Conservation (phyloP, 2,797 vertebrate species). For the Anas georgica region DNA sequence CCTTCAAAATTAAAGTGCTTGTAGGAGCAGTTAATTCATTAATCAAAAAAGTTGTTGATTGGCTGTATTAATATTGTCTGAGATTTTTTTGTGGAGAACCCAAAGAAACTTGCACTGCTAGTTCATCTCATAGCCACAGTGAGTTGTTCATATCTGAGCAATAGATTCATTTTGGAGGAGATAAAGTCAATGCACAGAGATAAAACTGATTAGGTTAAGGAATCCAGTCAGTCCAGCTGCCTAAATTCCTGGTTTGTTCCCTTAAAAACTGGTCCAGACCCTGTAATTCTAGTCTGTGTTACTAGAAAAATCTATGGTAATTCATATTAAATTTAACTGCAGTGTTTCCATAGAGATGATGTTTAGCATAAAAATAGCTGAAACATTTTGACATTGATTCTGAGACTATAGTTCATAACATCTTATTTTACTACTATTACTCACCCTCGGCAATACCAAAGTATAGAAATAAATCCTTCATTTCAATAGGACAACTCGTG, state of each 20-base stretch:
- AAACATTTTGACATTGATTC: conserved; percentile 39
- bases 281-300: background rate
- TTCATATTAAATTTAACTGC: conserved; percentile 12
- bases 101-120: background rate
- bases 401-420: background rate
- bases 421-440: background rate
- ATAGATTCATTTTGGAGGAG: background rate
- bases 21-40: background rate
- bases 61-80: background rate
- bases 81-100: background rate
- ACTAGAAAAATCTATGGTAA: background rate
- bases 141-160: background rate
- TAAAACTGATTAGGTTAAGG: background rate
- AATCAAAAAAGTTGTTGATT: background rate
- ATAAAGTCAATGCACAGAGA: background rate
- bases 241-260: background rate
- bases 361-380: conserved; percentile 55
- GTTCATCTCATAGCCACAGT: background rate
- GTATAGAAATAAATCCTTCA: background rate
- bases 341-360: conserved; percentile 49
- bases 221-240: background rate
- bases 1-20: background rate
- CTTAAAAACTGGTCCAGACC: background rate
- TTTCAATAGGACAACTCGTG: background rate
- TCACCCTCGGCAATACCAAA: background rate